A percentile compares a stretch with the other conserved stretches of the same genome.
Conservation (phyloP, 2,888 invertebrate species). For the Drosophila ezoana region DNA sequence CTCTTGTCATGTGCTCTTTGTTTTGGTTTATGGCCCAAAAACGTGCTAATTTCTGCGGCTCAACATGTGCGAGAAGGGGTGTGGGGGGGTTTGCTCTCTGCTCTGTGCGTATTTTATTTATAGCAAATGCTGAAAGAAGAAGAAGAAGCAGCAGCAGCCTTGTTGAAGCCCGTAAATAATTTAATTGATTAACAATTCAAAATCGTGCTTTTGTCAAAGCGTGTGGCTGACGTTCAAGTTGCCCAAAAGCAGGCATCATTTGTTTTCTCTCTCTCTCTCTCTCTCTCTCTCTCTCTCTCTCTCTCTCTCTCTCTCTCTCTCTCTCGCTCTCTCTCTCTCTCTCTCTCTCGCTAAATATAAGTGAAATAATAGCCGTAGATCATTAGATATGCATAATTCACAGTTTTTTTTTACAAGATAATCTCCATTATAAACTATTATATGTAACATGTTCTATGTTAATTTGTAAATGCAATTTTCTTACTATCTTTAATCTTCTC, state of each 20-base stretch:
- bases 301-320: no score
- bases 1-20: constrained; percentile 48
- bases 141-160: constrained; percentile 7
- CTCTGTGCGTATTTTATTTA: constrained; percentile 40
- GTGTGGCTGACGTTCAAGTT: background rate
- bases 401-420: no score
- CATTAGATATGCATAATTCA: no score
- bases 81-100: background rate
- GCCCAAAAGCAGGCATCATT: constrained; percentile 7
- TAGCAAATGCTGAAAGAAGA: constrained; percentile 42
- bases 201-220: constrained; percentile 32
- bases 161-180: constrained; percentile 45
- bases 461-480: no score
- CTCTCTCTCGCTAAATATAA: no score
- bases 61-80: constrained; percentile 13
- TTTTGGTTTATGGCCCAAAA: constrained; percentile 32
- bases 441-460: no score
- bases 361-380: no score
- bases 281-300: background rate
- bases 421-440: no score
- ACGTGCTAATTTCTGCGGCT: constrained; percentile 48
- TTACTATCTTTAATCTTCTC: no score
- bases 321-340: background rate
- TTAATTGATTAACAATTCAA: constrained; percentile 59
- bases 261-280: background rate